These are phyloP conservation scores for Falco naumanni DNA, from an alignment of 2,797 vertebrate genomes.

Conservation along the genomic window DNA sequence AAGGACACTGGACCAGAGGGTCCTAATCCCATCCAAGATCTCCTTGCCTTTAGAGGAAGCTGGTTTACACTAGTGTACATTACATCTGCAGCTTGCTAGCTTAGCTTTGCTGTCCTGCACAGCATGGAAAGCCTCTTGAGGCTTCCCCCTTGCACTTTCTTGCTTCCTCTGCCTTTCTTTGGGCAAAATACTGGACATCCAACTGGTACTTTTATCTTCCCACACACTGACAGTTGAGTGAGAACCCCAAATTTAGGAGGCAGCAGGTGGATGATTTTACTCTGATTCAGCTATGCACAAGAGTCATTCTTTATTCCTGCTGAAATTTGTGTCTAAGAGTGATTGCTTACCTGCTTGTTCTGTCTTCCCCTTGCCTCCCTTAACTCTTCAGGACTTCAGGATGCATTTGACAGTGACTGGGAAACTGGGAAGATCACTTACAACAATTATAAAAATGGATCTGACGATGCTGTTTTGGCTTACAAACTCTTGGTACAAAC, in stretches of 20 bases:
- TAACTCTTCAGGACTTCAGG: slow-evolving; percentile 87
- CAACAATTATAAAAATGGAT: slow-evolving; percentile 91
- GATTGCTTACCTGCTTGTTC: neutral
- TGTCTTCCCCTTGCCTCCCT: neutral
- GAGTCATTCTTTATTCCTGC: neutral
- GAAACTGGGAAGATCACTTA: slow-evolving; percentile 89
- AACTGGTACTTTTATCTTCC: neutral
- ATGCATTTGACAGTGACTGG: slow-evolving; percentile 95
- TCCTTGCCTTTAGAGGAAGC: neutral
- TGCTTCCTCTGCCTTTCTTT: neutral
- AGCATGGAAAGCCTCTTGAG: neutral
- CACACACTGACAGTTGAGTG: neutral
- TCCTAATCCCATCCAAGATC: neutral
- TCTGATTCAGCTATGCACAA: neutral
- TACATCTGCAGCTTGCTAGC: neutral
- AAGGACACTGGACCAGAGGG: neutral
- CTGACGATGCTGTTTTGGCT: slow-evolving; percentile 91
- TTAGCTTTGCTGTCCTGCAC: neutral
- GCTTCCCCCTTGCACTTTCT: neutral
- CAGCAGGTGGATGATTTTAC: neutral
- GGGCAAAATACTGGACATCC: neutral
- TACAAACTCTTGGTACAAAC: slow-evolving; percentile 98
- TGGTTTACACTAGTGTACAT: neutral
- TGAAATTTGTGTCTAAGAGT: neutral
- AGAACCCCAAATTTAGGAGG: neutral